Percentiles rank a stretch among this genome's conserved stretches.
phyloP scores from a whole-genome alignment of 2,113 vertebrate species.

The Catharus bicknelli region DNA sequence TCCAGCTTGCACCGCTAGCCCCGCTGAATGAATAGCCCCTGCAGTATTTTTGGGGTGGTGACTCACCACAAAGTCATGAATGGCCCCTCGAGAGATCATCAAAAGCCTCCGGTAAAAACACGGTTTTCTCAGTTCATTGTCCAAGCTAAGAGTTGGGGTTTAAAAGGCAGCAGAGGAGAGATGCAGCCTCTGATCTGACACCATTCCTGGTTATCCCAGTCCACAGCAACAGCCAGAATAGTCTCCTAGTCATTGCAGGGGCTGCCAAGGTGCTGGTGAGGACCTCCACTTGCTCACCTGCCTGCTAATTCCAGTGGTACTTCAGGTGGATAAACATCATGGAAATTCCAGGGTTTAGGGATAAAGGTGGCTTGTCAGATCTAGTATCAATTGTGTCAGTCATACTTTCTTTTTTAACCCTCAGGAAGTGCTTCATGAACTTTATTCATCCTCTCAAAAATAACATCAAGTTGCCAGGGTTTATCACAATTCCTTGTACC shows the following conservation, averaged over 20 bases:
- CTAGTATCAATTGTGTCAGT: neutral
- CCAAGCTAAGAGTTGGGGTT: neutral
- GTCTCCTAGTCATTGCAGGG: neutral
- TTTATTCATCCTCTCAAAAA: neutral
- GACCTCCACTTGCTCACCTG: neutral
- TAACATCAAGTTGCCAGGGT: neutral
- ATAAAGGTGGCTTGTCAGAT: neutral
- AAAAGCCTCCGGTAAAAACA: neutral
- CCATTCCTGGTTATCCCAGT: neutral
- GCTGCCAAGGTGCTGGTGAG: neutral
- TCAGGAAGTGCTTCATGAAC: neutral
- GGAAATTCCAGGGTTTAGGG: neutral
- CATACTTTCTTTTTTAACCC: neutral
- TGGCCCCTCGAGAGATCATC: slow-evolving; percentile 14
- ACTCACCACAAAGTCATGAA: slow-evolving; percentile 65
- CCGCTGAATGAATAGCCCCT: slow-evolving; percentile 15
- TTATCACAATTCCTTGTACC: neutral
- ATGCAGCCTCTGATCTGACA: neutral
- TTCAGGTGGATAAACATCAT: neutral
- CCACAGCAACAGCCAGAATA: neutral
- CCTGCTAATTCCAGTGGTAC: neutral
- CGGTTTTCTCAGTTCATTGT: neutral
- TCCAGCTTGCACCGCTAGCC: slow-evolving; percentile 61
- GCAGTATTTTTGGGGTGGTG: slow-evolving; percentile 65
- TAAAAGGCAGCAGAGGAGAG: neutral